A percentile compares a stretch with the other conserved stretches of the same genome.
Conservation (phyloP, 2,113 vertebrate genomes). For the Diadophis punctatus region DNA sequence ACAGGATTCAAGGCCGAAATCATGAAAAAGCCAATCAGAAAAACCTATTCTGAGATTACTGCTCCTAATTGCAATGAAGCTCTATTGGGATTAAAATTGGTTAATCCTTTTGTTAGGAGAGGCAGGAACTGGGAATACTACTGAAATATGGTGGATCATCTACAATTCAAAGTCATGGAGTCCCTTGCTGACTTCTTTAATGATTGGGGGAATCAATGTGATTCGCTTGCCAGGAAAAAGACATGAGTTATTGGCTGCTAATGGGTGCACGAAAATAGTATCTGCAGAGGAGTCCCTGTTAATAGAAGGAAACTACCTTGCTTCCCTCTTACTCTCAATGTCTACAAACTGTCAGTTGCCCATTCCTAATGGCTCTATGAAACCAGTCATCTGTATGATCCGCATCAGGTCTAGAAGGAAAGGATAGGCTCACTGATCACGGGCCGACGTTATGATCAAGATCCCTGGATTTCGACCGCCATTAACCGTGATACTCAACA, state of each 20-base stretch:
- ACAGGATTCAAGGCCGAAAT: not conserved
- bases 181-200: not conserved
- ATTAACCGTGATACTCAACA: not conserved
- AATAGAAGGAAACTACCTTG: not conserved
- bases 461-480: not conserved
- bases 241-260: not conserved
- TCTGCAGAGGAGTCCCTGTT: not conserved
- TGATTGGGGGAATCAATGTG: not conserved
- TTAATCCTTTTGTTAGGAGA: not conserved
- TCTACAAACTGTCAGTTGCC: not conserved
- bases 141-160: not conserved
- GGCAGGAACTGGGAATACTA: not conserved
- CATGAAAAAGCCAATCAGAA: not conserved
- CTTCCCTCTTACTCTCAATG: not conserved
- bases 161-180: not conserved
- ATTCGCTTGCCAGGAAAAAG: not conserved
- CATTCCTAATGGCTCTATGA: not conserved
- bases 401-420: not conserved
- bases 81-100: not conserved
- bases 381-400: not conserved
- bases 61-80: not conserved
- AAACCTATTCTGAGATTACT: not conserved
- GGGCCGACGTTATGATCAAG: not conserved
- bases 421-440: not conserved
- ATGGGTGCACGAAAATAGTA: not conserved